phyloP scores from a whole-genome alignment of 2,797 vertebrate species.

The Denticeps clupeoides region DNA sequence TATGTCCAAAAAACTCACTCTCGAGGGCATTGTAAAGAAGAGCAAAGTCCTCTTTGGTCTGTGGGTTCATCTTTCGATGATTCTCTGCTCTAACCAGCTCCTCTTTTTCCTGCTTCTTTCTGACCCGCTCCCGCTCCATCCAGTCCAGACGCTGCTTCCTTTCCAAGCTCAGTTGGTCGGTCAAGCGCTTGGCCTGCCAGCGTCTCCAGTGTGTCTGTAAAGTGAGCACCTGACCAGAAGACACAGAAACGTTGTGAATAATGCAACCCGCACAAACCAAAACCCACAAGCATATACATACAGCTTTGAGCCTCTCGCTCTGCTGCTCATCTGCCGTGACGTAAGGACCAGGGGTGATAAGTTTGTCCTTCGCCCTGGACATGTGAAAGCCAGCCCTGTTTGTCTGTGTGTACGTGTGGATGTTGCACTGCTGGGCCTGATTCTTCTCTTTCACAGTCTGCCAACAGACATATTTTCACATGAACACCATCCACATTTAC shows the following conservation, averaged over 20 bases:
- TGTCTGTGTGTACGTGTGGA: constrained; percentile 75
- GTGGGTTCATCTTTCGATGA: constrained; percentile 65
- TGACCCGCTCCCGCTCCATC: constrained; percentile 55
- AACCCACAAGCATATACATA: constrained; percentile 44
- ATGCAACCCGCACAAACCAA: not conserved
- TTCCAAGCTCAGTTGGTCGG: constrained; percentile 50
- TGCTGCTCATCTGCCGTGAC: constrained; percentile 68
- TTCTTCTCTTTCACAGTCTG: constrained; percentile 56
- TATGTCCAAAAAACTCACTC: constrained; percentile 51
- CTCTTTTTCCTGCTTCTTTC: constrained; percentile 60
- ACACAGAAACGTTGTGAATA: not conserved
- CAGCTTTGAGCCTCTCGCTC: constrained; percentile 60
- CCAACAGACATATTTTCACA: no score
- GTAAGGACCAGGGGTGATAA: constrained; percentile 66
- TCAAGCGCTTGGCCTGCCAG: constrained; percentile 62
- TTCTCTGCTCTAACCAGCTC: constrained; percentile 55
- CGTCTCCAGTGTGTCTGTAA: constrained; percentile 68
- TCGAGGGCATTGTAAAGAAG: constrained; percentile 77
- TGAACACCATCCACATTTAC: no score
- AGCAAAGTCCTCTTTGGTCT: constrained; percentile 74
- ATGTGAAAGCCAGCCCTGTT: constrained; percentile 73
- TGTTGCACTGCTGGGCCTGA: constrained; percentile 63
- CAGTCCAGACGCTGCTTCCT: constrained; percentile 50
- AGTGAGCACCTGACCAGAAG: constrained; percentile 59
- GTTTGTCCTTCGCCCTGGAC: constrained; percentile 67